Evolutionary conservation across 2,113 vertebrate genomes (phyloP).

Genomic region (Tachysurus vachellii): DNA sequence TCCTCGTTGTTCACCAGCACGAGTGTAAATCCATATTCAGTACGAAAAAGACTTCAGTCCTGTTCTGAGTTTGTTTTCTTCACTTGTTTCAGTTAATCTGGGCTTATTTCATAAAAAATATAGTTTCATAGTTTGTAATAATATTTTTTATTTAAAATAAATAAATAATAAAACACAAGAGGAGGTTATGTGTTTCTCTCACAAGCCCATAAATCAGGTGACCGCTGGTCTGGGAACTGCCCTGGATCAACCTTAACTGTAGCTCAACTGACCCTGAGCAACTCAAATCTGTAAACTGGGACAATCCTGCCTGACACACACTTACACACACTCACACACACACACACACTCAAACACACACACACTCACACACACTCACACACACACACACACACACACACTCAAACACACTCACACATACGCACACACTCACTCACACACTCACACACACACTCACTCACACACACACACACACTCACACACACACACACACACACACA

Average conservation of each 20-base stretch:
- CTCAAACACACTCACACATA: too few relatives aligned
- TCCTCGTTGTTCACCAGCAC: too few relatives aligned
- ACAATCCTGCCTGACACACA: constrained; percentile 4
- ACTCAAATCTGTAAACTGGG: constrained; percentile 2
- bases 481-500: too few relatives aligned
- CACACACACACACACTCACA: too few relatives aligned
- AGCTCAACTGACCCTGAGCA: constrained; percentile 9
- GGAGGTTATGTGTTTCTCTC: neutral
- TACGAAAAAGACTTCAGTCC: too few relatives aligned
- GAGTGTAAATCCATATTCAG: too few relatives aligned
- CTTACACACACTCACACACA: constrained; percentile 8
- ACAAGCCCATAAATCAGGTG: neutral
- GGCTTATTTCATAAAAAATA: too few relatives aligned
- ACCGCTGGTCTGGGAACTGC: neutral
- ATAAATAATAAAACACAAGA: neutral
- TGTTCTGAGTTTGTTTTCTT: too few relatives aligned
- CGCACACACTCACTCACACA: too few relatives aligned
- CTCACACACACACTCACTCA: too few relatives aligned
- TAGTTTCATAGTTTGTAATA: neutral
- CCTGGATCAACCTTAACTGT: neutral
- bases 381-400: too few relatives aligned
- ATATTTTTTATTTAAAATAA: neutral
- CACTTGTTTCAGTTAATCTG: too few relatives aligned
- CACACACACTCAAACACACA: constrained; percentile 39
- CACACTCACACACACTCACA: constrained; percentile 31